Percentiles rank a stretch among this genome's conserved stretches.
These are phyloP conservation scores for Choloepus didactylus DNA, from an alignment of 2,797 vertebrate genomes.

Conservation along the genomic window DNA sequence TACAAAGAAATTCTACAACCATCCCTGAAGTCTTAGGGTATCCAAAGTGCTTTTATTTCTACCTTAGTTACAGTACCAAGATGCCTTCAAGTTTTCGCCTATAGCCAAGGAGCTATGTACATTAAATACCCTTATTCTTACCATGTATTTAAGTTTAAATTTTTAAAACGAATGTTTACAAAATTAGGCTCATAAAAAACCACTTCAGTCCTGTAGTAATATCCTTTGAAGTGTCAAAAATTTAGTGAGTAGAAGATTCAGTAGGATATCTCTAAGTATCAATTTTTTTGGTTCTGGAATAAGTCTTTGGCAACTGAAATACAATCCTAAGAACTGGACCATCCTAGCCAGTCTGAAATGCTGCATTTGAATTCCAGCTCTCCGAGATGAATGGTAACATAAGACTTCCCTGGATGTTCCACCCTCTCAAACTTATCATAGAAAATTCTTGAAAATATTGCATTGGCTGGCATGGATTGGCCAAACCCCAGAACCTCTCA, in stretches of 20 bases:
- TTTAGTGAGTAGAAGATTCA: not conserved
- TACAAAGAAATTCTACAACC: no score
- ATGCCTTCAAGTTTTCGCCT: not conserved
- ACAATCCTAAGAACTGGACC: not conserved
- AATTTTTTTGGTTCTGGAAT: not conserved
- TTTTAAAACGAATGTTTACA: not conserved
- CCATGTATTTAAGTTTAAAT: not conserved
- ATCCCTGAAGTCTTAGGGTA: not conserved
- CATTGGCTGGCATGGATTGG: not conserved
- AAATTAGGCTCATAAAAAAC: not conserved
- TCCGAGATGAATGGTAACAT: not conserved
- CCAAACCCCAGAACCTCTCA: not conserved
- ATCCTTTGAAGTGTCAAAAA: not conserved
- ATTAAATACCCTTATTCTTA: not conserved
- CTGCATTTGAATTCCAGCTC: not conserved
- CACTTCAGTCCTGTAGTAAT: not conserved
- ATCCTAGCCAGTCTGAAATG: not conserved
- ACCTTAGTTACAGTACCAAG: not conserved
- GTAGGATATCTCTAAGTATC: not conserved
- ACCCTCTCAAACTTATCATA: not conserved
- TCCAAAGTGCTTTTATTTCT: not conserved
- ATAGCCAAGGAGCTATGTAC: fast-evolving
- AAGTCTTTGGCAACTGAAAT: not conserved
- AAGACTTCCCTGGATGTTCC: not conserved
- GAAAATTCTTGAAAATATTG: not conserved